A percentile compares a stretch with the other conserved stretches of the same genome.
Evolutionary conservation across 2,888 invertebrate genomes (phyloP).

Genomic region (Caradrina clavipalpis): DNA sequence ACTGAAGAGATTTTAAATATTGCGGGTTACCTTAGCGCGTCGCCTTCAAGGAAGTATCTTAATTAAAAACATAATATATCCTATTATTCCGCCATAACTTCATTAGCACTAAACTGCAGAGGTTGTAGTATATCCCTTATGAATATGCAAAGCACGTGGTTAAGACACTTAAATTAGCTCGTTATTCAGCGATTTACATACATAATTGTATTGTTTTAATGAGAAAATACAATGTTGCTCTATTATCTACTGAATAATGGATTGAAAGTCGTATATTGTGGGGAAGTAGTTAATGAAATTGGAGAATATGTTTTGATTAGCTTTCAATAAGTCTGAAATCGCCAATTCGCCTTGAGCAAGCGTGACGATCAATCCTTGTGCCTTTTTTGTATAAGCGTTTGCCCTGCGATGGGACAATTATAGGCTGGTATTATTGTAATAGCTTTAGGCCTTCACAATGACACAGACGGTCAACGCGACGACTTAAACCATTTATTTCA

Average conservation of each 20-base stretch:
- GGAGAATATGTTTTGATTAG: constrained; percentile 15
- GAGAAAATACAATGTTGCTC: constrained; percentile 62
- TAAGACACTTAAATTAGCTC: constrained; percentile 78
- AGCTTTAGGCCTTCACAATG: neutral
- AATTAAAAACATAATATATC: neutral
- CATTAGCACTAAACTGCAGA: constrained; percentile 65
- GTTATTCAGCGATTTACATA: constrained; percentile 79
- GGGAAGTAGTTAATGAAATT: constrained; percentile 21
- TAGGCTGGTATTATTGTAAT: no score
- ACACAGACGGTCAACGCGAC: neutral
- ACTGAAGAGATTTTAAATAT: no score
- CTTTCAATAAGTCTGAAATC: neutral
- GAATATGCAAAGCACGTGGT: constrained; percentile 79
- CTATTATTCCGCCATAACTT: constrained; percentile 55
- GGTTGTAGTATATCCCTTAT: constrained; percentile 66
- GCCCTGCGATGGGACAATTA: no score
- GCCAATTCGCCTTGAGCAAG: no score
- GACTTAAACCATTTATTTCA: constrained; percentile 1
- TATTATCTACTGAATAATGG: constrained; percentile 49
- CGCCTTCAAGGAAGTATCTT: neutral
- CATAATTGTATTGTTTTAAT: constrained; percentile 73
- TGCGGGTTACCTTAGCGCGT: no score
- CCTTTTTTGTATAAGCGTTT: no score
- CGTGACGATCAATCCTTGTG: no score
- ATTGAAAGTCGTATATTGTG: constrained; percentile 32